Evolutionary conservation across 2,113 vertebrate genomes (phyloP), one percentile per base, ranked within the genome.

Genomic region (Onychostoma macrolepis): DNA sequence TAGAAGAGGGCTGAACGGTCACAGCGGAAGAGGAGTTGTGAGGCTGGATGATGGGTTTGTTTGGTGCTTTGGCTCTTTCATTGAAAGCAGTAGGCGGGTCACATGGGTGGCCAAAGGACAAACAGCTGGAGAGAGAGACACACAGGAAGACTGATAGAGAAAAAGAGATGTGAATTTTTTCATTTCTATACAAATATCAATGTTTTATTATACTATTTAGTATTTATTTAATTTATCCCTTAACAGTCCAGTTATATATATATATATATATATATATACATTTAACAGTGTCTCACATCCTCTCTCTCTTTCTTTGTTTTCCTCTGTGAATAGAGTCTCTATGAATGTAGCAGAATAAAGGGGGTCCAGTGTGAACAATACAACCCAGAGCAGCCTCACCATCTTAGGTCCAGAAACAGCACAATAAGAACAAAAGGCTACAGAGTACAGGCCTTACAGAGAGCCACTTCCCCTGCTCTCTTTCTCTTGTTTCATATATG

Each of bases 331-430:
- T 71, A 30, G 50, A 41, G 8, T 58, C 74, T 78, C 30, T 19
- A 50, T 53, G 48, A 50, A 50, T 65, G 74, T 67, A 17, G 24
- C 33, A 33, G 84, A 67, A 80, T 79, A 67, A 86, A 56, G 48
- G 30, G 53, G 61, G 56, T 80, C 28, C 76, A 69, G 76, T 56
- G 85, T 28, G 76, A 80, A 86, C 85, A 86, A 80, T 80, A 36
- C 63, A 78, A 48, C 11, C 53, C 38, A 78, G 26, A 26, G 43
- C 28, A 19, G 30, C 21, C 30, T 78, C 43, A 30, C 33, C 76
- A 86, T 86, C 58, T 69, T 71, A 86, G 43, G 33, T 76, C n/a
- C 63, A 80, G 56, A 69, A 50, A 69, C 85, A 61, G 45, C 43
- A 61, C 61, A 78, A 78, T 56, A 45, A 79, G 45, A 78, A 86